A percentile compares a stretch with the other conserved stretches of the same genome.
Evolutionary conservation across 2,888 invertebrate species (phyloP).

Genomic region (Amphiduros pacificus): DNA sequence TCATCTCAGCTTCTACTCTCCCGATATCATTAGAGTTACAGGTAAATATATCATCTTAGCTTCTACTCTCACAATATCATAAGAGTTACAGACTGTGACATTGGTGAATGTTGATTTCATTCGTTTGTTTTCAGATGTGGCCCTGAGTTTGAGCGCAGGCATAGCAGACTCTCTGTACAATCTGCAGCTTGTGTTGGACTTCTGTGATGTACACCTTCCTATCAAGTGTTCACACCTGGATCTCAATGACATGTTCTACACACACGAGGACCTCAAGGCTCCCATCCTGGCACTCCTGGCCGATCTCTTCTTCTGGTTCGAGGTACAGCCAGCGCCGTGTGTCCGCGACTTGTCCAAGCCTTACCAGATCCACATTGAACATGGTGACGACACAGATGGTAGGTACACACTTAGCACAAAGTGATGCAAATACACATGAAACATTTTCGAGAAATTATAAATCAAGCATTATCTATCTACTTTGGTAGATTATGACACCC

Average conservation of each 20-base stretch:
- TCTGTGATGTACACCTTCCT: slow-evolving; percentile 82
- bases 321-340: slow-evolving; percentile 72
- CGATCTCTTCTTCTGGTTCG: slow-evolving; percentile 89
- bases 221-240: slow-evolving; percentile 89
- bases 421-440: no score
- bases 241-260: slow-evolving; percentile 93
- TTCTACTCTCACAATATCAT: no score
- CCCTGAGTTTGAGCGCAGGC: slow-evolving; percentile 68
- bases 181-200: slow-evolving; percentile 82
- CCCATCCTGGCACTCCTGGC: slow-evolving; percentile 83
- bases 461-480: no score
- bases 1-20: no score
- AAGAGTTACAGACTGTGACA: no score
- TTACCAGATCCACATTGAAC: background rate
- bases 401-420: no score
- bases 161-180: slow-evolving; percentile 90
- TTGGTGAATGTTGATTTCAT: no score
- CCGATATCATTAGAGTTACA: no score
- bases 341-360: slow-evolving; percentile 12
- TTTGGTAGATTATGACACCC: no score
- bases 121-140: slow-evolving; percentile 55
- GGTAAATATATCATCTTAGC: no score
- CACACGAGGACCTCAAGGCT: slow-evolving; percentile 84
- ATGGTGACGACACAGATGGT: no score
- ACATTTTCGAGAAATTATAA: no score